A percentile compares a stretch with the other conserved stretches of the same genome.
Conservation (phyloP, 1,140 invertebrate genomes). For the Drosophila lini region DNA sequence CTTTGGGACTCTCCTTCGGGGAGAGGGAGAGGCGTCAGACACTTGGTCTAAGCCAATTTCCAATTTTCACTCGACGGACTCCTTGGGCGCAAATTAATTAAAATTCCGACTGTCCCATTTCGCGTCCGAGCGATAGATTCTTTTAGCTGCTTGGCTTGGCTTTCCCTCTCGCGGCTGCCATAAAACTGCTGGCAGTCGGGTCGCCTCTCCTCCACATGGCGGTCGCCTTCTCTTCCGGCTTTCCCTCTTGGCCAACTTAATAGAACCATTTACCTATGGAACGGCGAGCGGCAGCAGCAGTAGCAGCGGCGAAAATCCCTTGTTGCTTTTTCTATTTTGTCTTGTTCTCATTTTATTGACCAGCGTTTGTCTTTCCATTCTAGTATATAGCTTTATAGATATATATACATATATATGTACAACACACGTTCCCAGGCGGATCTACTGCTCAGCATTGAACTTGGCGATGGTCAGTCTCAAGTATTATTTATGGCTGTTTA, state of each 20-base stretch:
- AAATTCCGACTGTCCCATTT: constrained; percentile 40
- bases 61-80: constrained; percentile 35
- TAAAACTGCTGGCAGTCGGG: constrained; percentile 53
- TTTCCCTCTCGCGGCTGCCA: constrained; percentile 53
- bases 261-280: constrained; percentile 54
- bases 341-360: constrained; percentile 46
- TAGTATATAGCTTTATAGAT: constrained; percentile 26
- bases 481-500: constrained; percentile 45
- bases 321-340: constrained; percentile 40
- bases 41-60: constrained; percentile 44
- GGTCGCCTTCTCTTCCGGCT: constrained; percentile 7
- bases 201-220: constrained; percentile 45
- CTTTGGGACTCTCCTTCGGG: constrained; percentile 9
- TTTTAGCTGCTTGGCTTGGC: constrained; percentile 30
- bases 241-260: constrained; percentile 38
- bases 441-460: constrained; percentile 35
- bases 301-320: constrained; percentile 38
- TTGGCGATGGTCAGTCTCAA: constrained; percentile 47
- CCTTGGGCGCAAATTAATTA: constrained; percentile 58
- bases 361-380: constrained; percentile 46
- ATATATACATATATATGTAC: constrained; percentile 22
- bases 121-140: constrained; percentile 16
- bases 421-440: constrained; percentile 15
- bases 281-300: constrained; percentile 34
- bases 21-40: not conserved